Evolutionary conservation across 2,797 vertebrate species (phyloP).

Genomic region (Pteronotus mesoamericanus): DNA sequence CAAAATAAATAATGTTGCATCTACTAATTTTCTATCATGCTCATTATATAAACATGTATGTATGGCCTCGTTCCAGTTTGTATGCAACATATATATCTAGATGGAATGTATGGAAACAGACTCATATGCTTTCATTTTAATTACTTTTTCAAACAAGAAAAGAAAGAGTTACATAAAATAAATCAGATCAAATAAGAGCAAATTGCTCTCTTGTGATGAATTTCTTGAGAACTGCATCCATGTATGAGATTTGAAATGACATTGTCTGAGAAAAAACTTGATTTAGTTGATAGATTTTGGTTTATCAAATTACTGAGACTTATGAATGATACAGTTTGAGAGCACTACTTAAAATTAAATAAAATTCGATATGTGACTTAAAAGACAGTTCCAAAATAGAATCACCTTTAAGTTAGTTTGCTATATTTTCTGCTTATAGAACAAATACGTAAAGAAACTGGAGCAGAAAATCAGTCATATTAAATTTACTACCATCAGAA

Average conservation of each 20-base stretch:
- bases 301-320: conserved; percentile 34
- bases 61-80: background rate
- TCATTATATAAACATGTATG: background rate
- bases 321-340: conserved; percentile 33
- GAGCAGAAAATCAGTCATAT: conserved; percentile 66
- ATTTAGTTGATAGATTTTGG: conserved; percentile 48
- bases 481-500: conserved; percentile 59
- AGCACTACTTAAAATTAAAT: conserved; percentile 58
- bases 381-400: conserved; percentile 56
- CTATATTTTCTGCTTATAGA: conserved; percentile 68
- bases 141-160: conserved; percentile 17
- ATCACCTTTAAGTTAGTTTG: conserved; percentile 60
- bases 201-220: conserved; percentile 26
- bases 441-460: conserved; percentile 64
- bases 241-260: conserved; percentile 23
- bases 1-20: background rate
- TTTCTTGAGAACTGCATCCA: conserved; percentile 31
- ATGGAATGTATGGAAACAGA: background rate
- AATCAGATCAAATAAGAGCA: conserved; percentile 9
- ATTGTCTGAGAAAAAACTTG: conserved; percentile 46
- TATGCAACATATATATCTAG: background rate
- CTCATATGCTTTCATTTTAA: conserved; percentile 4
- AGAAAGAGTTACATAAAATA: conserved; percentile 20
- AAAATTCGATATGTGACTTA: conserved; percentile 55
- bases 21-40: background rate